Evolutionary conservation across 2,797 vertebrate genomes (phyloP), one percentile per base, ranked within the genome.

Genomic region (Pagetopsis macropterus): DNA sequence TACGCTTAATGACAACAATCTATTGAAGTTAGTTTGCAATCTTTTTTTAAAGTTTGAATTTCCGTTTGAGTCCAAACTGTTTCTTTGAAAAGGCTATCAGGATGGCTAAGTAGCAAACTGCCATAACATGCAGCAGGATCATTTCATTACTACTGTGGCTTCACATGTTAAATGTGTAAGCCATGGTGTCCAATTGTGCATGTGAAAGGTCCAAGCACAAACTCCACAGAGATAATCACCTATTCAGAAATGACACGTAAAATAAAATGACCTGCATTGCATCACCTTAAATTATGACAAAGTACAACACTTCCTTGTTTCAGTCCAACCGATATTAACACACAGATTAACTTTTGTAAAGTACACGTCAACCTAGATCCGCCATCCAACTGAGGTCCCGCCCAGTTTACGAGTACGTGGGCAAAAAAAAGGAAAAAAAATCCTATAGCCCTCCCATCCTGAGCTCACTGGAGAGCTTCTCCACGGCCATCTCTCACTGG

Each of bases 281-380:
- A 79, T 81, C 81, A 84, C 10, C 21, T 67, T 56, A 2, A 48
- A 17, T 37, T 37, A 11, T 49, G 46, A 61, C 21, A 55, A 63
- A 45, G 31, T 48, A 61, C 9, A 33, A 65, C 62, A 69, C 76
- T 86, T 88, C 85, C 85, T 83, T 46, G 81, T 84, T 16, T 11
- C 55, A 77, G 44, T 37, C 10, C 7, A 44, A 65, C 58, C 56
- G 59, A 37, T 31, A 64, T 12, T n/a, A 76, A 60, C 50, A 55
- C 4, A 72, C 66, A 75, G 52, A 75, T 75, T 15, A 83, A 89
- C 78, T 87, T 86, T 54, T 52, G 66, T 65, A 13, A 94, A 91
- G 95, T 95, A 95, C 95, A 96, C 95, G 95, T 96, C 95, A 94
- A 94, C 94, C 91, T 91, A 95, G 78, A 88, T 9, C 73, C 75